Base-by-base conservation (phyloP, 2,113 vertebrate genomes). In the Cygnus buccinator region DNA sequence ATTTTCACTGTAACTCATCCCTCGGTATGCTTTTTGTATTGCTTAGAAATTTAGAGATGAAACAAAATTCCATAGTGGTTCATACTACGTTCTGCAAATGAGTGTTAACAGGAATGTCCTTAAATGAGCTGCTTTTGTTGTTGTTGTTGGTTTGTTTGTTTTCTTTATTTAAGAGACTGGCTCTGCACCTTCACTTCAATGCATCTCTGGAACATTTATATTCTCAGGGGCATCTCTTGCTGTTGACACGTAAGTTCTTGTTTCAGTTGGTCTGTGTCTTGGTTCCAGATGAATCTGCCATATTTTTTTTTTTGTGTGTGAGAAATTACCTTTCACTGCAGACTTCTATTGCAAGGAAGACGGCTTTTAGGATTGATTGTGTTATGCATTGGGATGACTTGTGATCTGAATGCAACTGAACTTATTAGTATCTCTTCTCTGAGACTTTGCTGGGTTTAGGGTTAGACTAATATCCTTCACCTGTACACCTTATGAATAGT, bases 1-100 rank as follows among this genome's bases (percentile, higher is more conserved):
- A 89, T 92, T 95, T 96, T n/a, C 73, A 19, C 65, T 25, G 0
- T 68, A 84, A 84, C 48, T 84, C 92, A 89, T 92, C 85, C 83
- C 88, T 61, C 31, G 76, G 57, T 65, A 41, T 81, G 43, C 23
- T 75, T 93, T 84, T 84, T 86, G 23, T 57, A 75, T 70, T 87
- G 52, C 73, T 89, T 86, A 89, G 79, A 81, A 94, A 88, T 2
- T 2, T 77, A 87, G 68, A 92, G 80, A 86, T 52, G 13, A 92
- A 88, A 72, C 26, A 74, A 67, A 74, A 92, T 43, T 96, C 52
- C 61, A 5, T 23, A 3, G 15, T 88, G 85, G 82, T 71, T 84
- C 90, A 29, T 74, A 33, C 41, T 44, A 0, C 50, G 20, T 77
- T 96, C 71, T 29, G 37, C 72, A 86, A 77, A 86, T 5, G 13